Base-by-base conservation (phyloP, 2,888 invertebrate species). In the Fabriciana adippe region DNA sequence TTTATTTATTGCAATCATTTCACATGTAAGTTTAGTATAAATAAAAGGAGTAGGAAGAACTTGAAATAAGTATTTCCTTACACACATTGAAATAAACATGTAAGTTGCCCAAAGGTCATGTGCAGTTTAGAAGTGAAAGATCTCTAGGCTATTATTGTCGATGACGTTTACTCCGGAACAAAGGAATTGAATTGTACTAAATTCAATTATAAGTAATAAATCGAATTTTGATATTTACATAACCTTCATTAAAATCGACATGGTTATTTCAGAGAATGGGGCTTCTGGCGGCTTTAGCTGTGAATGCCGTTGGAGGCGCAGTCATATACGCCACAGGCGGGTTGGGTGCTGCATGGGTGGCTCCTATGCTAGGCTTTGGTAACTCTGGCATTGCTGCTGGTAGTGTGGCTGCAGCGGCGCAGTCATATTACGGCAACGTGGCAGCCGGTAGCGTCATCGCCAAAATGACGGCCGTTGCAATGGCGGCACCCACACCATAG, bases 401-500 rank as follows among this genome's bases (percentile, higher is more conserved):
- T 0, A 82, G 77, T 56, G 72, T 81, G 0, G 90, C 89, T 0
- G 90, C 90, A 0, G 84, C 84, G 0, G 90, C 90, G 0, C 89
- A 89, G 65, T 77, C 90, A 0, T 90, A 82, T 64, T 85, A 82
- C 48, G 89, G 90, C 15, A 90, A 89, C 67, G 45, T 90, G 14
- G 88, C 66, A 0, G 88, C 88, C 0, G 90, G 90, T 0, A 86
- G 87, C 71, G 78, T 90, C 15, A 78, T 90, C 3, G 85, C 89
- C 0, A 69, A 87, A 73, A 53, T 90, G 55, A 89, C 89, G 2
- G 80, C 90, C 0, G 80, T 79, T 0, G 90, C 88, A 1, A 90
- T 90, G 90, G 76, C 80, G 0, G 83, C 90, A 1, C 90, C 90
- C 0, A 90, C 85, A 4, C 89, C 87, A 68, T 89, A 78, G 81